These are phyloP conservation scores for Stigmatopora nigra DNA, from an alignment of 2,113 vertebrate species.

Conservation along the genomic window DNA sequence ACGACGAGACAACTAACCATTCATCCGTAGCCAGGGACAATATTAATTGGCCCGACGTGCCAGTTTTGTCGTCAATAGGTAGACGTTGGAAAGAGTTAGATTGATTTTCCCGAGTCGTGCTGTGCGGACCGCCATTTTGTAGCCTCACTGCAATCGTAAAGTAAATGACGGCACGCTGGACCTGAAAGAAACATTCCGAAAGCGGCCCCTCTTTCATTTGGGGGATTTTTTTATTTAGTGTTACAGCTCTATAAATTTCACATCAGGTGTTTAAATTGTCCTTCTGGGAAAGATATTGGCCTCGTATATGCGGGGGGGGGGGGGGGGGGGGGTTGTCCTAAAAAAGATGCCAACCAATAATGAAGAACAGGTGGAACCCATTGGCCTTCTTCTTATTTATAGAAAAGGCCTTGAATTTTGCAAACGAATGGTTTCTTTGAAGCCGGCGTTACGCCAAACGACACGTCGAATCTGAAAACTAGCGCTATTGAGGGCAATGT, in stretches of 20 bases:
- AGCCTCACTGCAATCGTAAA: background rate
- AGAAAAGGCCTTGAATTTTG: constrained; percentile 13
- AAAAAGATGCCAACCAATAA: background rate
- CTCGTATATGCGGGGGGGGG: background rate
- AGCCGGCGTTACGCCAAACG: constrained; percentile 10
- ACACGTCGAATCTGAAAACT: background rate
- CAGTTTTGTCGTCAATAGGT: too few species aligned
- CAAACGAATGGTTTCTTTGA: constrained; percentile 22
- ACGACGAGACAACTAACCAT: too few species aligned
- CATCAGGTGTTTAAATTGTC: background rate
- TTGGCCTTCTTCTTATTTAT: background rate
- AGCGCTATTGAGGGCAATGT: constrained; percentile 2
- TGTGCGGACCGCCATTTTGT: too few species aligned
- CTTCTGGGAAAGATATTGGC: too few species aligned
- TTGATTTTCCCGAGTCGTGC: too few species aligned
- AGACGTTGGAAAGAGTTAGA: too few species aligned
- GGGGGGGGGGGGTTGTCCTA: background rate
- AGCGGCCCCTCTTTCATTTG: background rate
- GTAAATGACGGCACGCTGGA: background rate
- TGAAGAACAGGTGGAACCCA: background rate
- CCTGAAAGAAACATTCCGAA: background rate
- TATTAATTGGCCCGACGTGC: too few species aligned
- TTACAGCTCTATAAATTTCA: background rate
- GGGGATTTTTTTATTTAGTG: background rate
- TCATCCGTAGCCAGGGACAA: too few species aligned